Base-by-base conservation (phyloP, 2,888 invertebrate genomes). In the Drosophila fungiperda region DNA sequence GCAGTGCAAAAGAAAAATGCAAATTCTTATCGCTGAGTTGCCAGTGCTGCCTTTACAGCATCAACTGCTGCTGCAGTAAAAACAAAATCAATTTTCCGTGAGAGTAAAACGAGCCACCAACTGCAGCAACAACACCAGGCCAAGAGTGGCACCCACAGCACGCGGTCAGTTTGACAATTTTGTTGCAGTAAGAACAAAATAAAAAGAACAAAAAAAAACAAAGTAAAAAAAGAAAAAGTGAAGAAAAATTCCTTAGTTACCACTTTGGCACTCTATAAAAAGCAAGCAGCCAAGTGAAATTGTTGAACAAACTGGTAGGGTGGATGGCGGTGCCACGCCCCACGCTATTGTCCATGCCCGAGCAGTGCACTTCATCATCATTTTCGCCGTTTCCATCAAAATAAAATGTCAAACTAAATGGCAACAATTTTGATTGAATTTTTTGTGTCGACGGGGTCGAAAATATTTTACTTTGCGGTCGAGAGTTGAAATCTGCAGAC, bases 361-460 rank as follows among this genome's bases (percentile, higher is more conserved):
- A 48, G 61, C 63, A 68, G 60, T 52, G 68, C 82, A 90, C 84
- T 87, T 90, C 85, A 87, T 87, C 87, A 87, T 90, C 84, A 83
- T 90, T 90, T 86, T 65, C 20, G 61, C 57, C 55, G 45, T 54
- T 55, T 59, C 82, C 87, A 90, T 84, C 90, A 82, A 82, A 90
- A 88, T 78, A 89, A 87, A 87, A 87, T 87, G 89, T 90, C 87
- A 87, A 87, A 82, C 87, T 89, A 89, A 87, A 89, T 89, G 89
- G 90, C 90, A 90, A 90, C 89, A 90, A 87, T 90, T 90, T 90
- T 87, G 89, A 87, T 87, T 87, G 90, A 87, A 90, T 68, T 68
- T 70, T 78, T 90, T 83, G 83, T 72, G 57, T 42, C 45, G n/a
- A 49, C 40, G 48, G 67, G 26, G 42, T 53, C 17, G 32, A 64